Conservation (phyloP, 2,888 invertebrate genomes). For the Balanococcus diminutus region DNA sequence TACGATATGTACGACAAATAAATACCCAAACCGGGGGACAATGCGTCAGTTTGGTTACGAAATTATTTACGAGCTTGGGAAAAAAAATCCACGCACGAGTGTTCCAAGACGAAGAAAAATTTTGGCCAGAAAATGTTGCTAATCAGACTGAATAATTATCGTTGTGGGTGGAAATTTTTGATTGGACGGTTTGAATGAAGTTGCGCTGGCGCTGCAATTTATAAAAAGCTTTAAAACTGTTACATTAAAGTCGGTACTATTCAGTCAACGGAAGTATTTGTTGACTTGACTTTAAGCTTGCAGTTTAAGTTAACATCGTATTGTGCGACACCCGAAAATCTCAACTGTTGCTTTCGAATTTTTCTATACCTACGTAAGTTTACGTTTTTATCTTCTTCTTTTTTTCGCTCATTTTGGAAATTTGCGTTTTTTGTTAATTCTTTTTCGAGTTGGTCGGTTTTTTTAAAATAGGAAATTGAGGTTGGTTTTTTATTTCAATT, state of each 20-base stretch:
- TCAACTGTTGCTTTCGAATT: constrained; percentile 47
- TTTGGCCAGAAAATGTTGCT: neutral
- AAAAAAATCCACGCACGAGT: neutral
- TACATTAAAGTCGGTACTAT: constrained; percentile 50
- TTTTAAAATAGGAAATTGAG: neutral
- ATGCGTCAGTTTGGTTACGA: neutral
- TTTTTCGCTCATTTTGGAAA: too few relatives aligned
- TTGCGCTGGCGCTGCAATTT: constrained; percentile 55
- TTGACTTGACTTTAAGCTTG: constrained; percentile 53
- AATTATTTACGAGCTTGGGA: constrained; percentile 3
- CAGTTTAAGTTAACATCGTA: constrained; percentile 45
- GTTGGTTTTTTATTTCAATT: neutral
- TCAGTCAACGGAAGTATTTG: constrained; percentile 55
- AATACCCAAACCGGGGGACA: too few relatives aligned
- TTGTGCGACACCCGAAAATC: neutral
- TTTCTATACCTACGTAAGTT: constrained; percentile 39
- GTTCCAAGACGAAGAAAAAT: neutral
- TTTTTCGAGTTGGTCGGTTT: neutral
- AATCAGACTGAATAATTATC: constrained; percentile 43
- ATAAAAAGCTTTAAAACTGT: constrained; percentile 52
- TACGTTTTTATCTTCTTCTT: neutral
- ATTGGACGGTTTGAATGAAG: constrained; percentile 42
- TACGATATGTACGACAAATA: neutral
- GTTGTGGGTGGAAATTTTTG: constrained; percentile 49
- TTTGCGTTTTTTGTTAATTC: neutral